Conservation (phyloP, 2,113 vertebrate genomes). For the Lasiurus cinereus region DNA sequence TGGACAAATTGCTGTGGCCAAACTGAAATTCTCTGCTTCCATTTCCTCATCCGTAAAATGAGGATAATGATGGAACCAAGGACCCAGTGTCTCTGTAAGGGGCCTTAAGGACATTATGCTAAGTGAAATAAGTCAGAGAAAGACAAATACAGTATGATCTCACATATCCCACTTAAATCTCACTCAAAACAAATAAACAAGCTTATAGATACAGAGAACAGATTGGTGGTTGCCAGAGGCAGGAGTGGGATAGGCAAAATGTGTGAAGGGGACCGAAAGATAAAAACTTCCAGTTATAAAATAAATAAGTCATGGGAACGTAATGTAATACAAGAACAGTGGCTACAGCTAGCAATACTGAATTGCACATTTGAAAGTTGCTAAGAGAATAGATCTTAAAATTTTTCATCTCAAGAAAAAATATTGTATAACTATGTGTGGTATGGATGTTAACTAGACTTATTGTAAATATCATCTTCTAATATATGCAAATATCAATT, state of each 20-base stretch:
- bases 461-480: not conserved
- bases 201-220: not conserved
- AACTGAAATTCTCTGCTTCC: not conserved
- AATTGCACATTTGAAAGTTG: not conserved
- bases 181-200: not conserved
- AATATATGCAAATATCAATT: not conserved
- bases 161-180: not conserved
- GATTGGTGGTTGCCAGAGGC: not conserved
- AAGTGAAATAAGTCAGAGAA: not conserved
- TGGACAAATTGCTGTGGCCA: not conserved
- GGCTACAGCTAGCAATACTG: not conserved
- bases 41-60: not conserved
- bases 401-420: not conserved
- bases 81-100: not conserved
- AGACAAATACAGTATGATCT: not conserved
- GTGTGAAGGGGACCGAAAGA: not conserved
- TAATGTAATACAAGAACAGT: too few relatives aligned
- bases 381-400: not conserved
- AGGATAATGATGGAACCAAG: not conserved
- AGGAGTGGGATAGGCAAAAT: not conserved
- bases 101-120: not conserved
- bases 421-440: not conserved
- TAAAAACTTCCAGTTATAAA: not conserved
- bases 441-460: not conserved
- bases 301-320: too few relatives aligned